Evolutionary conservation across 2,797 vertebrate genomes (phyloP).

Genomic region (Sardinella longiceps): DNA sequence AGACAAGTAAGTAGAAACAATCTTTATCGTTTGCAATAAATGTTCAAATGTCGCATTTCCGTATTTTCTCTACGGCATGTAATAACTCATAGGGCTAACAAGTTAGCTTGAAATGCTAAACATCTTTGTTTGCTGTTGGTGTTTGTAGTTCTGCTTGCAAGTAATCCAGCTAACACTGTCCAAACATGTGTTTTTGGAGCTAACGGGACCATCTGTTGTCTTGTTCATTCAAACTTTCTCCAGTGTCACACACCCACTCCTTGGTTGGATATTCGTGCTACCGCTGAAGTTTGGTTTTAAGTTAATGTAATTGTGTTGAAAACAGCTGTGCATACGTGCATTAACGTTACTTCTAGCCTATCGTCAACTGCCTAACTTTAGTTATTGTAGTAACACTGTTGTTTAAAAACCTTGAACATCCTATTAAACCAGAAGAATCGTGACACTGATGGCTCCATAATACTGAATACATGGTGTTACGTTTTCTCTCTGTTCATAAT

Average conservation of each 20-base stretch:
- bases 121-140: conserved; percentile 15
- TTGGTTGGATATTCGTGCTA: neutral
- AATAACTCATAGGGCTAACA: conserved; percentile 29
- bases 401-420: neutral
- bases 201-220: neutral
- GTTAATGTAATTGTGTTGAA: neutral
- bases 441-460: neutral
- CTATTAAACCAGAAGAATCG: neutral
- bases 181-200: neutral
- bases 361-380: neutral
- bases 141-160: neutral
- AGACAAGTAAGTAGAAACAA: neutral
- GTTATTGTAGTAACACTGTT: neutral
- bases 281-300: neutral
- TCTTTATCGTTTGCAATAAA: neutral
- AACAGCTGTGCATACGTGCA: neutral
- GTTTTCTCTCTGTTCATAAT: neutral
- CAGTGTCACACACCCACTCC: neutral
- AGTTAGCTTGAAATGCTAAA: conserved; percentile 24
- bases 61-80: neutral
- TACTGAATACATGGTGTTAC: neutral
- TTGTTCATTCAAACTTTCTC: conserved; percentile 1
- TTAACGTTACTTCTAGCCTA: neutral
- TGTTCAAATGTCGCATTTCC: conserved; percentile 4
- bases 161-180: neutral